Conservation (phyloP, 1,140 invertebrate genomes). For the Conus betulinus region DNA sequence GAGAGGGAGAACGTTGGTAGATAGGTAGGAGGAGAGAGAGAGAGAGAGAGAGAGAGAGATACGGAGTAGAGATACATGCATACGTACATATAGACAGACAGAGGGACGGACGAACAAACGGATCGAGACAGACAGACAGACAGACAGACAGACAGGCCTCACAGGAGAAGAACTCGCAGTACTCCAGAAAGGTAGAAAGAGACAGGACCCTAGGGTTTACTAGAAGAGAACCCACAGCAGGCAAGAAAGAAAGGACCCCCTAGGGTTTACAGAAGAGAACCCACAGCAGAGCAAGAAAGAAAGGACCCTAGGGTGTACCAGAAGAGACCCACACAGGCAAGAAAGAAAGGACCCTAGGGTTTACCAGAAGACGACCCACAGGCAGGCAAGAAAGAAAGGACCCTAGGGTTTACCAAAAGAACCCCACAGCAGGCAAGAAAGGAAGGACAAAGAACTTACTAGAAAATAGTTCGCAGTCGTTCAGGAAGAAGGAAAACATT, state of each 20-base stretch:
- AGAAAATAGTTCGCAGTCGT: slow-evolving; percentile 97
- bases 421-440: too few relatives aligned
- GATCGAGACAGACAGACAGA: slow-evolving; percentile 7
- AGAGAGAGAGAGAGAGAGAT: too few relatives aligned
- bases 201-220: slow-evolving; percentile 81
- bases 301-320: slow-evolving; percentile 82
- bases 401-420: too few relatives aligned
- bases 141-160: not conserved
- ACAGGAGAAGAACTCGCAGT: not conserved
- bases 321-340: slow-evolving; percentile 98
- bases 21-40: too few relatives aligned
- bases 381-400: too few relatives aligned
- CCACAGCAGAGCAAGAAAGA: too few relatives aligned
- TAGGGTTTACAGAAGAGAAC: slow-evolving; percentile 75
- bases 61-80: too few relatives aligned
- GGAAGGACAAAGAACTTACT: slow-evolving; percentile 82
- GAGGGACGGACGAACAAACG: slow-evolving; percentile 1
- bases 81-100: not conserved
- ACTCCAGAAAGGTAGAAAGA: not conserved
- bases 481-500: slow-evolving; percentile 75
- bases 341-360: slow-evolving; percentile 65
- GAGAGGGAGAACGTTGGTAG: too few relatives aligned
- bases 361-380: too few relatives aligned
- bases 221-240: slow-evolving; percentile 93
- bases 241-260: slow-evolving; percentile 83